phyloP scores from a whole-genome alignment of 2,888 invertebrate genomes.

The Empis stercorea region DNA sequence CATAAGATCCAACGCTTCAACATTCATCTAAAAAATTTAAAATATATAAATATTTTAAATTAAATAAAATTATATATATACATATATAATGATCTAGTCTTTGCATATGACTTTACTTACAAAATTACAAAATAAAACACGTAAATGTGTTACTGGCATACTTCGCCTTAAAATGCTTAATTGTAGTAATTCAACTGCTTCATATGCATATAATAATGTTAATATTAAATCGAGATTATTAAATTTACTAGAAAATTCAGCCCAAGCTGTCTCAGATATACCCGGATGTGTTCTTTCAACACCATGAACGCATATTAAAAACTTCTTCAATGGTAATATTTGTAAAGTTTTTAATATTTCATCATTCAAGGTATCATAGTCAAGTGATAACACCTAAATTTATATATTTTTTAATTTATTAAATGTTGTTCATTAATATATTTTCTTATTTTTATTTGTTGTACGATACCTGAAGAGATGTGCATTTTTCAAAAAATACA shows the following conservation, averaged over 20 bases:
- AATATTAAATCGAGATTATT: slow-evolving; percentile 29
- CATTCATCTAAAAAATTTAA: slow-evolving; percentile 25
- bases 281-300: slow-evolving; percentile 48
- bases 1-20: slow-evolving; percentile 32
- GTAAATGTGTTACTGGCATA: slow-evolving; percentile 61
- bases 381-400: slow-evolving; percentile 27
- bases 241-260: slow-evolving; percentile 37
- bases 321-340: slow-evolving; percentile 39
- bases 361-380: slow-evolving; percentile 33
- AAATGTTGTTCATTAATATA: too few species aligned
- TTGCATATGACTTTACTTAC: slow-evolving; percentile 28
- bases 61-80: background rate
- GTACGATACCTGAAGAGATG: slow-evolving; percentile 45
- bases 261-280: slow-evolving; percentile 52
- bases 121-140: slow-evolving; percentile 59
- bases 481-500: slow-evolving; percentile 44
- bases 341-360: slow-evolving; percentile 29
- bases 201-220: slow-evolving; percentile 49
- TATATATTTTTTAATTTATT: too few species aligned
- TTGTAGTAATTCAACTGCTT: slow-evolving; percentile 49
- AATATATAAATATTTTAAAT: background rate
- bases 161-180: slow-evolving; percentile 48
- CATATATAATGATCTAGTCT: too few species aligned
- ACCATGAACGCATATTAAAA: slow-evolving; percentile 58
- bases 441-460: too few species aligned